A percentile compares a stretch with the other conserved stretches of the same genome.
These are phyloP conservation scores for Ctenosaura bakeri DNA, from an alignment of 2,797 vertebrate species.

Conservation along the genomic window DNA sequence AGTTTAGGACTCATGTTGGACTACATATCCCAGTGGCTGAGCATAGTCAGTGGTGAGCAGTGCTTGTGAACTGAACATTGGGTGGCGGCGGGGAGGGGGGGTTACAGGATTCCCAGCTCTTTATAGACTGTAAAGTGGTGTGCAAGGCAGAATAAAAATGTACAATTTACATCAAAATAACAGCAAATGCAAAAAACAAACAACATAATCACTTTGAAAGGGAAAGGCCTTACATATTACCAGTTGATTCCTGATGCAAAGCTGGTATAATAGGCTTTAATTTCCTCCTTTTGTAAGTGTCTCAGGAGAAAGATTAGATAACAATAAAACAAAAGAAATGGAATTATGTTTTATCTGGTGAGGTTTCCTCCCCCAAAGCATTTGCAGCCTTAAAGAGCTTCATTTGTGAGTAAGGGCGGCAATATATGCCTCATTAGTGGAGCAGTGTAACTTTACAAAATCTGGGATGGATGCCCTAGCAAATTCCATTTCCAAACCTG, in stretches of 20 bases:
- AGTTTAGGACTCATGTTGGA: too few species aligned
- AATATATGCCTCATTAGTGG: background rate
- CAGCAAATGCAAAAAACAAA: background rate
- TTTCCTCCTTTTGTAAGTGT: conserved; percentile 16
- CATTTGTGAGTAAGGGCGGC: background rate
- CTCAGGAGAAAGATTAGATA: conserved; percentile 12
- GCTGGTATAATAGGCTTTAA: background rate
- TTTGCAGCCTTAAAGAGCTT: background rate
- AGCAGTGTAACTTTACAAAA: conserved; percentile 1
- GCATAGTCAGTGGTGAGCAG: too few species aligned
- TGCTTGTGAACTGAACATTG: too few species aligned
- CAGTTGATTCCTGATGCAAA: background rate
- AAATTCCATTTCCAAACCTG: too few species aligned
- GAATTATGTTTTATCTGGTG: conserved; percentile 1
- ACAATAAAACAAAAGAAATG: background rate
- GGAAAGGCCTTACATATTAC: background rate
- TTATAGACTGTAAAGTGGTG: too few species aligned
- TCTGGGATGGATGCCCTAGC: background rate
- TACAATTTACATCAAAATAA: background rate
- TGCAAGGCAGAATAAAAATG: background rate
- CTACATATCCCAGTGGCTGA: too few species aligned
- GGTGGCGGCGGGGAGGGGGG: too few species aligned
- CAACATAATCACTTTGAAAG: background rate
- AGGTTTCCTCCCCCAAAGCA: background rate
- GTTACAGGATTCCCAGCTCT: too few species aligned